Evolutionary conservation across 2,888 invertebrate genomes (phyloP), one percentile per base, ranked within the genome.

Genomic region (Drosophila buzzatii): DNA sequence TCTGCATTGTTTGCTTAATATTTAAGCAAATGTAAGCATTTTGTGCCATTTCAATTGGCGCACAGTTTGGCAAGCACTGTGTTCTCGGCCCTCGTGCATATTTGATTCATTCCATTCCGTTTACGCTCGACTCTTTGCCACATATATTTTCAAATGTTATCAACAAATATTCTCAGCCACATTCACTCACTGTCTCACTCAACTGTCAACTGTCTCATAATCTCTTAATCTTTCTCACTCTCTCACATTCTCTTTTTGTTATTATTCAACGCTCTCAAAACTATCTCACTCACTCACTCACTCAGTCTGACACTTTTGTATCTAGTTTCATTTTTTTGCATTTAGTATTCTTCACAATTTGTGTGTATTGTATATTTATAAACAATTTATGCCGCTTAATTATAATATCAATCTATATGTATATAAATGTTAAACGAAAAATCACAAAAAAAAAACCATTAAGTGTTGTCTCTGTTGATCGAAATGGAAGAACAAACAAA

Each of bases 301-400:
- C 88, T 86, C 90, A 89, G 85, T 90, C 90, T 90, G 85, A 84
- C 79, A 82, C 87, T 82, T 80, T 86, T 86, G 87, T 90, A 90
- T 85, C 86, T 90, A 88, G 86, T 86, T 86, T 86, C 86, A 86
- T 86, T 89, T 85, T 90, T 86, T 53, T 53, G 86, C 91, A 90
- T 91, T 91, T 90, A 90, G 90, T 87, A 89, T 87, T 90, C 70
- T 79, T 87, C 90, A 85, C 89, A 89, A 74, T 79, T 82, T 82
- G 90, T 90, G 88, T 89, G 90, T 90, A 90, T 90, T 90, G 76
- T 82, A 83, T 82, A 82, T 82, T 82, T 85, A 90, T 91, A 91
- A 90, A 91, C 77, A 88, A 90, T 86, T 35, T 89, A 89, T 81
- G 87, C 89, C 90, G 89, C 85, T 82, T 85, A 85, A 85, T 85